Evolutionary conservation across 2,797 vertebrate species (phyloP).

Genomic region (Melopsittacus undulatus): DNA sequence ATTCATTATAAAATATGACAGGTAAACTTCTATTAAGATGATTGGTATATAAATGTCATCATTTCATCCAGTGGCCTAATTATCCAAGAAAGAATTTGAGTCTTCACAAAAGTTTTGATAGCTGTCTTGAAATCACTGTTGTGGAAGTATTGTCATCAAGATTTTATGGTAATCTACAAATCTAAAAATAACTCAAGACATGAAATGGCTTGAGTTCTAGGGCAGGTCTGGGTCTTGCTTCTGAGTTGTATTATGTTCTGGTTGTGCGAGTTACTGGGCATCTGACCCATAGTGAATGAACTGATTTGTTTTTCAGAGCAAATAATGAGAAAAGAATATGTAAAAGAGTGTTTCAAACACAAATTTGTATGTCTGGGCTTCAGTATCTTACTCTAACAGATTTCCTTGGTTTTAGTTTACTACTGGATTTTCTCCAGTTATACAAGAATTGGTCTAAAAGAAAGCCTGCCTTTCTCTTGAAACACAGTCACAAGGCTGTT

Average conservation of each 20-base stretch:
- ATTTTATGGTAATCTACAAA: neutral
- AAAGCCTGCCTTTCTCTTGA: neutral
- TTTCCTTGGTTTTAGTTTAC: neutral
- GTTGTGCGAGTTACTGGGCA: neutral
- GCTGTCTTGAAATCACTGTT: neutral
- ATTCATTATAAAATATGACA: neutral
- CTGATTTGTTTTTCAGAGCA: conserved; percentile 23
- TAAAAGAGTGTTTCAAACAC: neutral
- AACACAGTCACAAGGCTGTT: neutral
- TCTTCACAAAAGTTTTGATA: neutral
- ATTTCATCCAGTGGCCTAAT: neutral
- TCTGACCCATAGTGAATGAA: neutral
- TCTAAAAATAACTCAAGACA: neutral
- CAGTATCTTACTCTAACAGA: neutral
- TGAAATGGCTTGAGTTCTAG: neutral
- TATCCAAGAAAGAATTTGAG: neutral
- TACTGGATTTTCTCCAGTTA: conserved; percentile 40
- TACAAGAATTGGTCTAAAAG: neutral
- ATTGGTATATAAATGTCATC: neutral
- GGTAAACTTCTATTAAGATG: neutral
- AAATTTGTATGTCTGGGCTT: neutral
- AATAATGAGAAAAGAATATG: conserved; percentile 5
- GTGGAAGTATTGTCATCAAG: neutral
- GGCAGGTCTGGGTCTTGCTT: neutral
- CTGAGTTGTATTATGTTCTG: neutral